A percentile compares a stretch with the other conserved stretches of the same genome.
phyloP scores from a whole-genome alignment of 2,797 vertebrate genomes.

The Crenichthys baileyi region DNA sequence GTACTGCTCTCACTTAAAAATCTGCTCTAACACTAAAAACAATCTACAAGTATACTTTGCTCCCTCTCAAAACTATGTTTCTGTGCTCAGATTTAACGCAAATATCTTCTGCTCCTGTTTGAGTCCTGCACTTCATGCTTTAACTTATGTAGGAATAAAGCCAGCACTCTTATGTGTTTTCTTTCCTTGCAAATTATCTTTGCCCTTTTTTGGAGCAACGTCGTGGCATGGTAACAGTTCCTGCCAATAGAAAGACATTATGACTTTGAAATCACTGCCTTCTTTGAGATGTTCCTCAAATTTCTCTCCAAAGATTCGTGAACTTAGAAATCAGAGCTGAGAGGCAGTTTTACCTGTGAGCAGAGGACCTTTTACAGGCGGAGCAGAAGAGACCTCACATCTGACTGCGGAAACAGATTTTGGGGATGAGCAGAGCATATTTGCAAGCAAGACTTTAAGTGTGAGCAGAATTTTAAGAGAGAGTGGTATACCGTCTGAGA shows the following conservation, averaged over 20 bases:
- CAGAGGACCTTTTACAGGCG: background rate
- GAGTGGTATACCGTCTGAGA: no score
- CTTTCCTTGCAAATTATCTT: background rate
- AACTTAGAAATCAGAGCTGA: background rate
- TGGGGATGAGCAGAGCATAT: background rate
- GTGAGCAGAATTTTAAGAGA: background rate
- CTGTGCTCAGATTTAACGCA: background rate
- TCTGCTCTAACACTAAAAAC: background rate
- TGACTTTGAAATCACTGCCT: background rate
- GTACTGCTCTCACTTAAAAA: background rate
- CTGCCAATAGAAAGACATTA: background rate
- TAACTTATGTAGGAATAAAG: background rate
- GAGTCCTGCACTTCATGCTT: background rate
- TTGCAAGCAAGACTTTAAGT: background rate
- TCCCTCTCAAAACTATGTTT: background rate
- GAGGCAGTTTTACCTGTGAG: no score
- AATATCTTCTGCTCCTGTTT: background rate
- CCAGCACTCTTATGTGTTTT: background rate
- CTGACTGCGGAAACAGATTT: background rate
- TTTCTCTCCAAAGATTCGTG: background rate
- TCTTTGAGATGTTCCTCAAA: background rate
- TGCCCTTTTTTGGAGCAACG: background rate
- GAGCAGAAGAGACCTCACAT: background rate
- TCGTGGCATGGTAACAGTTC: background rate
- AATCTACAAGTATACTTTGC: background rate